Conservation (phyloP, 2,113 vertebrate species). For the Gnathonemus longibarbis region DNA sequence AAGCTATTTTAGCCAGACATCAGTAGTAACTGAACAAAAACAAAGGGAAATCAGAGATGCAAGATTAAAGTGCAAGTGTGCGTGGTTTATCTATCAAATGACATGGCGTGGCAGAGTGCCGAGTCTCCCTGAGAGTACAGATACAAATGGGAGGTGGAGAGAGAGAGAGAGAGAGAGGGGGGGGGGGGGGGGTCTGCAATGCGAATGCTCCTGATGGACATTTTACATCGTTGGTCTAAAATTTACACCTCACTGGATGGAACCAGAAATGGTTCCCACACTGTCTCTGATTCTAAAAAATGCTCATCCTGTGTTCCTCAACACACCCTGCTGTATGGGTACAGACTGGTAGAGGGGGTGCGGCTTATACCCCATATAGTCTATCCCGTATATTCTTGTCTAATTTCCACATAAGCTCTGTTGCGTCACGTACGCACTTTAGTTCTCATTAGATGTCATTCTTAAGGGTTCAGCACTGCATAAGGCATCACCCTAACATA, state of each 20-base stretch:
- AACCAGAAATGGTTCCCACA: background rate
- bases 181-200: background rate
- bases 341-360: background rate
- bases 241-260: background rate
- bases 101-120: background rate
- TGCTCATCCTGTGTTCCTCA: background rate
- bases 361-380: background rate
- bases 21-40: background rate
- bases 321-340: background rate
- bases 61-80: background rate
- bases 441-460: background rate
- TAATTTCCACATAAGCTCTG: background rate
- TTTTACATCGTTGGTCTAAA: background rate
- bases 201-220: background rate
- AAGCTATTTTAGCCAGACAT: background rate
- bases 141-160: background rate
- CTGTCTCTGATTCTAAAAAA: background rate
- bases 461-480: background rate
- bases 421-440: background rate
- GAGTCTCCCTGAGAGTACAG: background rate
- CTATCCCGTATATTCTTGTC: background rate
- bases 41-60: background rate
- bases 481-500: background rate
- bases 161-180: background rate
- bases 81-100: background rate